Evolutionary conservation across 2,113 vertebrate genomes (phyloP).

Genomic region (Esox niger): DNA sequence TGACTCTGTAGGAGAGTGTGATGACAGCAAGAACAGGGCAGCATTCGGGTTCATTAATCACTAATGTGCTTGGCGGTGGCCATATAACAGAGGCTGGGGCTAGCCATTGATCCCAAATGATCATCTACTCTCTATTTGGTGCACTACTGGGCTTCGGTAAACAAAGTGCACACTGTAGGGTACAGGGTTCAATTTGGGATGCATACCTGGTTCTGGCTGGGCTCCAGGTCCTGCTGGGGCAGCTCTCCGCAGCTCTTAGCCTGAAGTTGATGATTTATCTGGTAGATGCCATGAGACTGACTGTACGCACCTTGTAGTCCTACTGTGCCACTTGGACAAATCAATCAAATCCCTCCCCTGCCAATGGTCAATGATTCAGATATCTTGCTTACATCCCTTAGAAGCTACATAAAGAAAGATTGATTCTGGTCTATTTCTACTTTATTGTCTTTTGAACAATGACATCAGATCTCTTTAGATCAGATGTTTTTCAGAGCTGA

Average conservation of each 20-base stretch:
- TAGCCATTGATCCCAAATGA: too few relatives aligned
- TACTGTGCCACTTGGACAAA: neutral
- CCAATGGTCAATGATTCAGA: neutral
- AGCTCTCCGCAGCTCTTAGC: constrained; percentile 1
- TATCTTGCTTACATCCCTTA: neutral
- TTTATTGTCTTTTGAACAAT: too few relatives aligned
- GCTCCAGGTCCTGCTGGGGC: neutral
- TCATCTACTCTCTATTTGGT: too few relatives aligned
- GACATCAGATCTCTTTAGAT: too few relatives aligned
- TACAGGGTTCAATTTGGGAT: too few relatives aligned
- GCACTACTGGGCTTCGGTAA: too few relatives aligned
- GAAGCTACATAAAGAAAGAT: too few relatives aligned
- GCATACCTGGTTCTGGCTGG: neutral
- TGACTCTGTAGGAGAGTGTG: neutral
- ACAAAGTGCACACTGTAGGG: too few relatives aligned
- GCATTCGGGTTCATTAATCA: neutral
- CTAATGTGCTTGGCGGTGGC: neutral
- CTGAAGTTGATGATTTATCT: neutral
- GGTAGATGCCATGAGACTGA: neutral
- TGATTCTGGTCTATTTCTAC: too few relatives aligned
- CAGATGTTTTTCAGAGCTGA: too few relatives aligned
- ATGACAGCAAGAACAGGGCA: neutral
- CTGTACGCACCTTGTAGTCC: neutral
- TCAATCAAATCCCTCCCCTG: neutral
- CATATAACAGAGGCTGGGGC: too few relatives aligned